These are phyloP conservation scores for Xenopus petersii DNA, from an alignment of 2,797 vertebrate genomes.

Conservation along the genomic window DNA sequence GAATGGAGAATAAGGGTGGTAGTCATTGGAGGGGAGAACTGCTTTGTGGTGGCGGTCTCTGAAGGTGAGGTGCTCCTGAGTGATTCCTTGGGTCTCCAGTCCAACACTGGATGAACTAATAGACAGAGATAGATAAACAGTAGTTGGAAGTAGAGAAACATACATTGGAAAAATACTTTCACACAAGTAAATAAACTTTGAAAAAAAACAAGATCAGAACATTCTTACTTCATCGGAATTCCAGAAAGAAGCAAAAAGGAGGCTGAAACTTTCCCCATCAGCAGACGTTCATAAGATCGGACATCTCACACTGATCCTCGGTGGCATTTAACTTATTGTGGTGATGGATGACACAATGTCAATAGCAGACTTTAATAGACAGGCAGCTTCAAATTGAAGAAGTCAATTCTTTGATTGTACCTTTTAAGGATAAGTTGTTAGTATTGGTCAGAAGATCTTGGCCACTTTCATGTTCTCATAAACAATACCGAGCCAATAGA, in stretches of 20 bases:
- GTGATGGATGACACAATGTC: slow-evolving; percentile 44
- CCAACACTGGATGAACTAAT: too few relatives aligned
- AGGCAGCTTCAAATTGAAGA: slow-evolving; percentile 49
- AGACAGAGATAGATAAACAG: not conserved
- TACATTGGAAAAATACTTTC: not conserved
- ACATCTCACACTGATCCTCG: not conserved
- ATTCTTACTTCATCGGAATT: too few relatives aligned
- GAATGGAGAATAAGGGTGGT: too few relatives aligned
- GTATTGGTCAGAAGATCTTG: slow-evolving; percentile 50
- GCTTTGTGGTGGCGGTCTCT: too few relatives aligned
- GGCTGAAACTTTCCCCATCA: too few relatives aligned
- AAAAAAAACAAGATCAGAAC: too few relatives aligned
- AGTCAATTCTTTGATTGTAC: slow-evolving; percentile 54
- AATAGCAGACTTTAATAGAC: slow-evolving; percentile 44
- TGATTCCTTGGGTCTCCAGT: too few relatives aligned
- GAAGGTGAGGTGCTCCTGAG: too few relatives aligned
- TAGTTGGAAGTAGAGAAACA: not conserved
- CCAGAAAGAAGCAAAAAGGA: not conserved
- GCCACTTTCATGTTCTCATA: slow-evolving; percentile 50
- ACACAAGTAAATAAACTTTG: too few relatives aligned
- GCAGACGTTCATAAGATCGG: not conserved
- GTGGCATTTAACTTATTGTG: slow-evolving; percentile 39
- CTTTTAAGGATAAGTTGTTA: slow-evolving; percentile 43
- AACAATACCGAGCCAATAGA: slow-evolving; percentile 51
- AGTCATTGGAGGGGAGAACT: too few relatives aligned